Evolutionary conservation across 1,140 invertebrate species (phyloP), one percentile per base, ranked within the genome.

Genomic region (Adelges cooleyi): DNA sequence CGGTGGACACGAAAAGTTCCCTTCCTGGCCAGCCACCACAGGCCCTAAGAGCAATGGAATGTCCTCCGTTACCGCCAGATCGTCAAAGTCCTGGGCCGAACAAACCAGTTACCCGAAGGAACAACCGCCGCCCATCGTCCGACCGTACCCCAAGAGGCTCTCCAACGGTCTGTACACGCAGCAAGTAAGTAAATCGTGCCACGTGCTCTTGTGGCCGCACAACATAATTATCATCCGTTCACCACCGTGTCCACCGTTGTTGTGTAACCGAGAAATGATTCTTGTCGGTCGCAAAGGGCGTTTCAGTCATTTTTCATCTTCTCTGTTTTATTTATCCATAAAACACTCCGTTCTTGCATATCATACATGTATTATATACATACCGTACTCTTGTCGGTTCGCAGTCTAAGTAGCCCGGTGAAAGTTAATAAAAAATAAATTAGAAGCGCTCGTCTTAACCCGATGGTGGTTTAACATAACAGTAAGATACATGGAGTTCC

Each of bases 1-100:
- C 10, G 11, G 56, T 13, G 84, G 82, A 65, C 87, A 89, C 78
- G 87, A 89, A 74, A 89, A 89, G 71, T 87, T 84, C 71, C 86
- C 87, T 3, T 87, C 85, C 44, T 89, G 87, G 86, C 86, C 86
- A 11, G 80, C 82, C 67, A 75, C 79, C 20, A 77, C 80, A 50
- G 76, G 76, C 11, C 74, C 76, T 49, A 77, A 78, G 56, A 73
- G 77, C 50, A 68, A 77, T 71, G 70, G 74, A 67, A 78, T 82
- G 69, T 80, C 80, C 27, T 40, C 44, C 42, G 27, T 42, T 6
- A 77, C 80, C 71, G 76, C 83, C 66, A 84, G 82, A 65, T 11
- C 29, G 29, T 33, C 29, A 33, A 86, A 86, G 71, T 85, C 84
- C 40, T 87, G 84, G 84, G 85, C 84, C 46, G 84, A 85, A 71